A percentile compares a stretch with the other conserved stretches of the same genome.
Conservation (phyloP, 1,140 invertebrate species). For the Drepana arcuata region DNA sequence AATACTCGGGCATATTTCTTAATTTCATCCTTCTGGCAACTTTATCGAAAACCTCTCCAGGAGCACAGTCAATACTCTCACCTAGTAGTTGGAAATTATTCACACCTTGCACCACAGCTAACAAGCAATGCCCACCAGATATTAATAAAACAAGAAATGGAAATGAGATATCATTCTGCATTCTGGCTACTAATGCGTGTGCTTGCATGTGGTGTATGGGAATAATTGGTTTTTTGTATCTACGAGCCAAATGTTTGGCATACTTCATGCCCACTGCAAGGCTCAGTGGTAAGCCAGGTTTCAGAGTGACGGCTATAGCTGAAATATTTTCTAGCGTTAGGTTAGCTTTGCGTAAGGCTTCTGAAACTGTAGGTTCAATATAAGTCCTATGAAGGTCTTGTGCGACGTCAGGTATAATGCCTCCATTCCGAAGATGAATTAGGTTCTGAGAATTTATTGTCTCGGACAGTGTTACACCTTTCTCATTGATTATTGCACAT, state of each 20-base stretch:
- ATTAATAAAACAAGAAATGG: conserved; percentile 93
- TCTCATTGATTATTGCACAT: conserved; percentile 85
- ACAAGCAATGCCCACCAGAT: conserved; percentile 93
- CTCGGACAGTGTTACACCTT: conserved; percentile 85
- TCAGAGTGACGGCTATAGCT: conserved; percentile 91
- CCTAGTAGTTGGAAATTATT: conserved; percentile 88
- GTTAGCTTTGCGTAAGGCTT: conserved; percentile 78
- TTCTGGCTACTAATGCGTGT: conserved; percentile 90
- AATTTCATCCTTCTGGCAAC: conserved; percentile 89
- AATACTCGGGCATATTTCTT: conserved; percentile 83
- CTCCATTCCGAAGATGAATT: conserved; percentile 88
- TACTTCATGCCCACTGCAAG: conserved; percentile 87
- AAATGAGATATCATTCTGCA: conserved; percentile 80
- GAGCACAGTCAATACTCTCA: conserved; percentile 85
- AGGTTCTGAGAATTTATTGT: conserved; percentile 82
- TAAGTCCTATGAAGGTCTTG: conserved; percentile 84
- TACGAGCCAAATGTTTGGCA: conserved; percentile 84
- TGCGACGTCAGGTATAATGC: conserved; percentile 92
- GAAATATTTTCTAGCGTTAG: conserved; percentile 81
- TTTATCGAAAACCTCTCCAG: conserved; percentile 95
- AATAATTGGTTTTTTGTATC: conserved; percentile 88
- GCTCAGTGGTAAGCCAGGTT: conserved; percentile 89
- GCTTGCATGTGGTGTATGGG: conserved; percentile 99
- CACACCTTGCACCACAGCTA: conserved; percentile 84
- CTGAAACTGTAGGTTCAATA: conserved; percentile 82